Percentiles rank a stretch among this genome's conserved stretches.
Conservation (phyloP, 2,113 vertebrate genomes). For the Progne subis region DNA sequence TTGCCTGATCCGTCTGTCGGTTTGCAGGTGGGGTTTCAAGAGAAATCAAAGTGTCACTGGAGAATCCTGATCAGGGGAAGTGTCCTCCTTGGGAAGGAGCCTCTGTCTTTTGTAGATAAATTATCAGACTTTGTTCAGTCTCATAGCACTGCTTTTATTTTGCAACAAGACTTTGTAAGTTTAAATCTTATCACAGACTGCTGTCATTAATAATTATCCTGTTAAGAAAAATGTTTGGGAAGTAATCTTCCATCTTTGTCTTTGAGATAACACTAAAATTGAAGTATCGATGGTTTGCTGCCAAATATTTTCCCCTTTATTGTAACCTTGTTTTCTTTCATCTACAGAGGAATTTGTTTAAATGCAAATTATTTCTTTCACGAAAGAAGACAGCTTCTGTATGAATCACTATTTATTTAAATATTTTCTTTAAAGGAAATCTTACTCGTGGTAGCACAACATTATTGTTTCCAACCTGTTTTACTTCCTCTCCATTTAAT, state of each 20-base stretch:
- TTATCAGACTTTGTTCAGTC: neutral
- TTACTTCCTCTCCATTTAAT: neutral
- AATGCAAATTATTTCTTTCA: neutral
- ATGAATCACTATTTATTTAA: neutral
- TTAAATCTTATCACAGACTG: neutral
- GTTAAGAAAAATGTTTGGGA: neutral
- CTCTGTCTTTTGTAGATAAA: neutral
- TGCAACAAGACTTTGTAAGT: neutral
- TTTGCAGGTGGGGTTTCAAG: neutral
- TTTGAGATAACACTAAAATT: constrained; percentile 8
- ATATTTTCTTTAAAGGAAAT: neutral
- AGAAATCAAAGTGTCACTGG: fast-evolving
- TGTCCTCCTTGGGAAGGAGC: neutral
- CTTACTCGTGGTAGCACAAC: neutral
- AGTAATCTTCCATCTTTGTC: constrained; percentile 4
- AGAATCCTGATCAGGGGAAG: neutral
- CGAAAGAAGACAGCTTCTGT: neutral
- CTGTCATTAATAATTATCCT: neutral
- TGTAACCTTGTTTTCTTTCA: neutral
- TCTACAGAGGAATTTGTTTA: constrained; percentile 8
- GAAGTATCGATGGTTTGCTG: neutral
- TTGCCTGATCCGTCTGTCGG: neutral
- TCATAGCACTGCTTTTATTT: neutral
- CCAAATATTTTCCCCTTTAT: neutral
- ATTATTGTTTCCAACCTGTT: neutral